Conservation (phyloP, 2,888 invertebrate genomes). For the Priocnemis perturbator region DNA sequence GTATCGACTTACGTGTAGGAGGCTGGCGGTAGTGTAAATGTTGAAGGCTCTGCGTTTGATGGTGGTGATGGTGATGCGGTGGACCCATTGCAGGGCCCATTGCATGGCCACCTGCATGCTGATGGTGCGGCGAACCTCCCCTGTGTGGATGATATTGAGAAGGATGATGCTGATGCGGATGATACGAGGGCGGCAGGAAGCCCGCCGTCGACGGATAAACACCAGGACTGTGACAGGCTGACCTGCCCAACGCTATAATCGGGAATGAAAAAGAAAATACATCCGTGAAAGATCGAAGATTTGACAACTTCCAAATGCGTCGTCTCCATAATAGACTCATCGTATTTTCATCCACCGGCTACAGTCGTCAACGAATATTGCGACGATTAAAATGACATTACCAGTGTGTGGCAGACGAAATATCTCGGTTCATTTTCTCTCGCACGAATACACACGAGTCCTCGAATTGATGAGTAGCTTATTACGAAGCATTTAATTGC, state of each 20-base stretch:
- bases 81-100: conserved; percentile 73
- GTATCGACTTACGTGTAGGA: conserved; percentile 67
- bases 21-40: conserved; percentile 73
- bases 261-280: conserved; percentile 17
- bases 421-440: too few relatives aligned
- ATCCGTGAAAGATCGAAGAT: background rate
- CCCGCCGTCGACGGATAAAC: conserved; percentile 70
- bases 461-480: too few relatives aligned
- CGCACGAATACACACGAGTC: too few relatives aligned
- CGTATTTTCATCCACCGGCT: background rate
- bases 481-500: too few relatives aligned
- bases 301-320: background rate
- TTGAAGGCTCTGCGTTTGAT: conserved; percentile 71
- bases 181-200: conserved; percentile 72
- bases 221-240: conserved; percentile 73
- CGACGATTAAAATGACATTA: too few relatives aligned
- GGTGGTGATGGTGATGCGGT: conserved; percentile 71
- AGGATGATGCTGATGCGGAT: conserved; percentile 71
- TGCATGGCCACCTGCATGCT: conserved; percentile 63
- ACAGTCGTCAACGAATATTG: too few relatives aligned
- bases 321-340: background rate
- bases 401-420: too few relatives aligned
- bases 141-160: conserved; percentile 71
- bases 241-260: conserved; percentile 67
- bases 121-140: conserved; percentile 71